phyloP scores from a whole-genome alignment of 2,888 invertebrate species.

The Ramazzottius varieornatus region DNA sequence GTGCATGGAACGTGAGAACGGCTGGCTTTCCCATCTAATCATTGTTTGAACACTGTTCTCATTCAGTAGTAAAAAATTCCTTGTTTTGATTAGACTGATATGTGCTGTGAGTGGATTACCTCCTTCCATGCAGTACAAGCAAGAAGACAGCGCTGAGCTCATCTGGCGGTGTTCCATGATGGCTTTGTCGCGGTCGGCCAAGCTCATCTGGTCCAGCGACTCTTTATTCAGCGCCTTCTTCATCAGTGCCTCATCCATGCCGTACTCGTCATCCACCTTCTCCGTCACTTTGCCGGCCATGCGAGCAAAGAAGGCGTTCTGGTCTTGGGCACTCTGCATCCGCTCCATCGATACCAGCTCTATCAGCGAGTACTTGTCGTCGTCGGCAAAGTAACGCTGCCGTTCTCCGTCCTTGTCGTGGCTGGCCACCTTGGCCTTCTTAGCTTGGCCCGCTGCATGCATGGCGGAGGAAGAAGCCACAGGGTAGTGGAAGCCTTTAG shows the following conservation, averaged over 20 bases:
- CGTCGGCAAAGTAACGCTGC: conserved; percentile 58
- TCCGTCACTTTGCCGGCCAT: conserved; percentile 32
- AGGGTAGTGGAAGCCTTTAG: conserved; percentile 6
- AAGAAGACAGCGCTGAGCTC: neutral
- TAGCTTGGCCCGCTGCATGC: conserved; percentile 6
- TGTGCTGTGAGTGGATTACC: too few species aligned
- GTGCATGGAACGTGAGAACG: too few species aligned
- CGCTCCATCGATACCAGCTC: conserved; percentile 43
- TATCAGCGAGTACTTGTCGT: conserved; percentile 56
- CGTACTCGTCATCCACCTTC: conserved; percentile 27
- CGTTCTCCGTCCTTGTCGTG: conserved; percentile 40
- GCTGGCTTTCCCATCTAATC: too few species aligned
- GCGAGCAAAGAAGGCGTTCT: conserved; percentile 49
- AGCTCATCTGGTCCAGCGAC: conserved; percentile 33
- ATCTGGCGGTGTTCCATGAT: conserved; percentile 24
- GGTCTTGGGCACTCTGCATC: conserved; percentile 45
- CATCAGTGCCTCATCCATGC: conserved; percentile 58
- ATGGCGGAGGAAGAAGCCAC: conserved; percentile 10
- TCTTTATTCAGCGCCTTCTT: conserved; percentile 43
- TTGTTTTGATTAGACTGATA: too few species aligned
- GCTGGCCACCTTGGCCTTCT: conserved; percentile 30
- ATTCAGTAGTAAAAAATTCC: too few species aligned
- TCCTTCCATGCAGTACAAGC: neutral
- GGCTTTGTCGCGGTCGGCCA: conserved; percentile 36
- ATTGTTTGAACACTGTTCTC: too few species aligned